phyloP scores from a whole-genome alignment of 2,113 vertebrate species.

The Aptenodytes patagonicus region DNA sequence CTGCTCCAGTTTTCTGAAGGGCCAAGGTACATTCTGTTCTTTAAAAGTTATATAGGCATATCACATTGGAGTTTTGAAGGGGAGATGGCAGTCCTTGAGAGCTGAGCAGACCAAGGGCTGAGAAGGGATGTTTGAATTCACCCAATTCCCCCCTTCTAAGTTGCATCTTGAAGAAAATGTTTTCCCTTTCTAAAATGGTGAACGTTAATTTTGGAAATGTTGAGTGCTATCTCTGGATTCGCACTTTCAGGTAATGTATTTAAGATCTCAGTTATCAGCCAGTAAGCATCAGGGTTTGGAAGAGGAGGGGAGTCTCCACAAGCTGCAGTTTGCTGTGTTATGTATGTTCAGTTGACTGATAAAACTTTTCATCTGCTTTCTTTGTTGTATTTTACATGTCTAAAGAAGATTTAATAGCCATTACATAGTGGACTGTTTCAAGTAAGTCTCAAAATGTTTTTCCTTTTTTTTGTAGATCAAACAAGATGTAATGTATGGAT shows the following conservation, averaged over 20 bases:
- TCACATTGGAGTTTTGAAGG: neutral
- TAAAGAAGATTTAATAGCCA: neutral
- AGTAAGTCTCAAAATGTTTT: neutral
- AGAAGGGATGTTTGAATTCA: neutral
- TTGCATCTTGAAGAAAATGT: neutral
- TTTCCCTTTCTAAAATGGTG: neutral
- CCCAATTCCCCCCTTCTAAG: neutral
- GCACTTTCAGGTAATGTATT: neutral
- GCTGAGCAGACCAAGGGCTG: neutral
- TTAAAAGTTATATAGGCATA: neutral
- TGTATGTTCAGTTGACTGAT: neutral
- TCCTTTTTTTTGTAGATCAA: conserved; percentile 79
- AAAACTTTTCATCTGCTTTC: neutral
- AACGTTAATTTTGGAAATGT: neutral
- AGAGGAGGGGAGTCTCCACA: neutral
- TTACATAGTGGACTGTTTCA: neutral
- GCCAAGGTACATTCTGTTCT: neutral
- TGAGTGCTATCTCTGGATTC: neutral
- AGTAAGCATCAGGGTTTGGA: neutral
- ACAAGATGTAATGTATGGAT: conserved; percentile 97
- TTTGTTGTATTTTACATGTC: neutral
- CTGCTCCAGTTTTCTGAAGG: neutral
- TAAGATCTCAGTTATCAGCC: neutral
- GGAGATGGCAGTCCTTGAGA: neutral
- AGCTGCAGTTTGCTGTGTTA: neutral